Base-by-base conservation (phyloP, 2,888 invertebrate species). In the Punctoribates punctum region DNA sequence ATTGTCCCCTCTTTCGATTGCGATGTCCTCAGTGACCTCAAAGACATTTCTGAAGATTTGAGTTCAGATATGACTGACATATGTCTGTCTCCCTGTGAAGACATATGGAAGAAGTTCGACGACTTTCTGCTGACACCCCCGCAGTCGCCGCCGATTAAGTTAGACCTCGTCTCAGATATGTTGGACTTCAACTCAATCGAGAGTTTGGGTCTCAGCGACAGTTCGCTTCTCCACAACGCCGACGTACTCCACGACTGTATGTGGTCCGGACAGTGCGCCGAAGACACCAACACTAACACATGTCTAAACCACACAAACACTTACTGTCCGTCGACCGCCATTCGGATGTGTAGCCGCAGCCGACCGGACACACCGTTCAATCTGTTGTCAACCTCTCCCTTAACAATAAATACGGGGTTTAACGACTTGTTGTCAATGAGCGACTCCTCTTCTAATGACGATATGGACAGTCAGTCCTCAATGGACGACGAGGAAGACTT, bases 231-330 rank as follows among this genome's bases (percentile, higher is more conserved):
- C 13, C 73, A 51, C 25, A 57, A 48, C n/a, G 73, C 34, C 11
- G 73, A 54, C 17, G 72, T 77, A 42, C 23, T 42, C 13, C 77
- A 77, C 46, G 77, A 77, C 73, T 77, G 77, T 34, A 77, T 77
- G 77, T 77, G 77, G 77, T 76, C 75, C 8, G 77, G 77, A 51
- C 51, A 60, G 29, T 73, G 77, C 20, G 51, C 20, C 29, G 77
- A 77, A 70, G 75, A 65, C 25, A 29, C 17, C 3, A n/a, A n/a
- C n/a, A 73, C 57, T 11, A 73, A 25, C 17, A 29, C 73, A 0
- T 60, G 34, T 48, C 27, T 38, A 3, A 76, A 34, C 8, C 73
- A 73, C 27, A 51, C 23, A 23, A n/a, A 1, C 11, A 42, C 42
- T 42, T 9, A 8, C 11, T 73, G 54, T n/a, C 17, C 15, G 4